phyloP scores from a whole-genome alignment of 2,888 invertebrate genomes.

The Limnephilus rhombicus region DNA sequence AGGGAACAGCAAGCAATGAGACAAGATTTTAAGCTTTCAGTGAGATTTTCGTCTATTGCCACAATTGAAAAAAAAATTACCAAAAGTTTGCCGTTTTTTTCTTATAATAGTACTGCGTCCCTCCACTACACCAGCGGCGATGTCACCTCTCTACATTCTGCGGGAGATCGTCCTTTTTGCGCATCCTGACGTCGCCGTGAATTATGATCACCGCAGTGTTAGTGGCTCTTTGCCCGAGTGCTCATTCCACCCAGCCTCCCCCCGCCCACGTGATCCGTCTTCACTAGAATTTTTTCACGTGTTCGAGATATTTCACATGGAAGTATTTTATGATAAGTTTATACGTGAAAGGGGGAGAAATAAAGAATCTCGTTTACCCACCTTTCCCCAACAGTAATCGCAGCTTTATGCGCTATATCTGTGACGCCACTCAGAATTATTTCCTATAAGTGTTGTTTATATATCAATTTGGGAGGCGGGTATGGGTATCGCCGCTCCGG shows the following conservation, averaged over 20 bases:
- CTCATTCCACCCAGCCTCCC: constrained; percentile 42
- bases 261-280: constrained; percentile 33
- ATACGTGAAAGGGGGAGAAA: background rate
- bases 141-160: constrained; percentile 35
- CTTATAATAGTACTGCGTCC: background rate
- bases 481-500: too few relatives aligned
- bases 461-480: too few relatives aligned
- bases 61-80: too few relatives aligned
- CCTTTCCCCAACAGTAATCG: background rate
- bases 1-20: too few relatives aligned
- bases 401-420: background rate
- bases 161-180: constrained; percentile 27
- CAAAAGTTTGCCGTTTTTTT: background rate
- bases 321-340: constrained; percentile 35
- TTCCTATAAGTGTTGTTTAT: background rate
- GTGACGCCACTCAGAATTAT: background rate
- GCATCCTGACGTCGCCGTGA: constrained; percentile 45
- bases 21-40: too few relatives aligned
- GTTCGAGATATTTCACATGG: constrained; percentile 18
- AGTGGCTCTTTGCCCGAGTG: constrained; percentile 50
- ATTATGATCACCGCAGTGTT: constrained; percentile 55
- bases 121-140: background rate
- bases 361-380: background rate
- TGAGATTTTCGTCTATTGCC: too few relatives aligned
- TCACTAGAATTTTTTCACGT: constrained; percentile 37